phyloP scores from a whole-genome alignment of 2,113 vertebrate species.

The Pluvianellus socialis region DNA sequence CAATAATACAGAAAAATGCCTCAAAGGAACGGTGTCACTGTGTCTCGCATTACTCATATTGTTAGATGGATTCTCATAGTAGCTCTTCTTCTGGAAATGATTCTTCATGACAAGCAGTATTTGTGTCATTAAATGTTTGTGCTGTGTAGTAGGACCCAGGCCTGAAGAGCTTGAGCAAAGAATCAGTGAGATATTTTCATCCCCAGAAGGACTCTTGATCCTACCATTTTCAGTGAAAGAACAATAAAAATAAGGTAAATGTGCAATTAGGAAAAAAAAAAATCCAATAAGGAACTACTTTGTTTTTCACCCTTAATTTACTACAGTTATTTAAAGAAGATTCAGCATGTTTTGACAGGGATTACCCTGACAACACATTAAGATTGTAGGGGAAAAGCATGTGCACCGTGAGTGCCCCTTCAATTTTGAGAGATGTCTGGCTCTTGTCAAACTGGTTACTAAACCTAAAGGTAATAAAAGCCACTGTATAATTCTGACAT shows the following conservation, averaged over 20 bases:
- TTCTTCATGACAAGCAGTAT: neutral
- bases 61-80: neutral
- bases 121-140: constrained; percentile 9
- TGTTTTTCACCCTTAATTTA: neutral
- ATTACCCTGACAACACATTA: neutral
- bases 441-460: neutral
- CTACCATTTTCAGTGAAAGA: neutral
- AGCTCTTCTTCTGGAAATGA: neutral
- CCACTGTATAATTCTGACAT: neutral
- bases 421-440: neutral
- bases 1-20: neutral
- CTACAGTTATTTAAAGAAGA: neutral
- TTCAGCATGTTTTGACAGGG: neutral
- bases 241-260: neutral
- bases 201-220: neutral
- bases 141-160: neutral
- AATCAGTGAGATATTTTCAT: neutral
- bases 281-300: neutral
- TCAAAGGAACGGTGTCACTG: neutral
- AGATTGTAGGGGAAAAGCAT: neutral
- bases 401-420: neutral
- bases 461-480: neutral
- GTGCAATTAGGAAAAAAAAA: neutral
- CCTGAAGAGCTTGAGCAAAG: neutral
- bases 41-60: neutral